A percentile compares a stretch with the other conserved stretches of the same genome.
These are phyloP conservation scores for Pristionchus maxplancki DNA, from an alignment of 2,888 invertebrate genomes.

Conservation along the genomic window DNA sequence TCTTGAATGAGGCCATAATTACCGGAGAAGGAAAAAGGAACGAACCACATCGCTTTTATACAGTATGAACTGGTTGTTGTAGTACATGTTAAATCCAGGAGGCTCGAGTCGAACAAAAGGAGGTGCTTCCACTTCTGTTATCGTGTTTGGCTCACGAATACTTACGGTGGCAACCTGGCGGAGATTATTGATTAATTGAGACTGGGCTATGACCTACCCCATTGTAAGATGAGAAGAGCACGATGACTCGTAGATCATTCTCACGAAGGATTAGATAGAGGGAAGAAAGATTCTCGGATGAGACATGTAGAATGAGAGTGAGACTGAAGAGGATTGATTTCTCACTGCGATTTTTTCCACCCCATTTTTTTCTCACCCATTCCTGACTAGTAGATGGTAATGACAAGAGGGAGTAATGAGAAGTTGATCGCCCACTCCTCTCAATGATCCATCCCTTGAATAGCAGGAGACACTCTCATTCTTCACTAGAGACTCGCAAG, in stretches of 20 bases:
- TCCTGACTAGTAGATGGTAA: not conserved
- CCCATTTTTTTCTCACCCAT: not conserved
- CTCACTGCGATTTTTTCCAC: not conserved
- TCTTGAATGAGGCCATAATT: not conserved
- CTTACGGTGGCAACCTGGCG: not conserved
- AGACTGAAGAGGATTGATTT: not conserved
- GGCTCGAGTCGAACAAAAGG: not conserved
- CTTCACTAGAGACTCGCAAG: not conserved
- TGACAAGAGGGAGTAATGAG: not conserved
- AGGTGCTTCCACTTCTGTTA: not conserved
- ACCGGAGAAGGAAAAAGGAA: not conserved
- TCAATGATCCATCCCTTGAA: not conserved
- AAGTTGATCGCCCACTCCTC: slow-evolving; percentile 6
- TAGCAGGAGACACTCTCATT: not conserved
- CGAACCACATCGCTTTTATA: not conserved
- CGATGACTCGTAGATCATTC: not conserved
- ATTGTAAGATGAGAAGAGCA: not conserved
- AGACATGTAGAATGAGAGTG: not conserved
- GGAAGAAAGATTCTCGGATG: not conserved
- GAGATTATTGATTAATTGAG: not conserved
- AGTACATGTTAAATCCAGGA: not conserved
- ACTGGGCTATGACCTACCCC: not conserved
- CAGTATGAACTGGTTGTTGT: not conserved
- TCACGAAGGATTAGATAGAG: slow-evolving; percentile 26
- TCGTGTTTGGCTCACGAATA: not conserved